A percentile compares a stretch with the other conserved stretches of the same genome.
Evolutionary conservation across 2,113 vertebrate species (phyloP).

Genomic region (Oreochromis niloticus): DNA sequence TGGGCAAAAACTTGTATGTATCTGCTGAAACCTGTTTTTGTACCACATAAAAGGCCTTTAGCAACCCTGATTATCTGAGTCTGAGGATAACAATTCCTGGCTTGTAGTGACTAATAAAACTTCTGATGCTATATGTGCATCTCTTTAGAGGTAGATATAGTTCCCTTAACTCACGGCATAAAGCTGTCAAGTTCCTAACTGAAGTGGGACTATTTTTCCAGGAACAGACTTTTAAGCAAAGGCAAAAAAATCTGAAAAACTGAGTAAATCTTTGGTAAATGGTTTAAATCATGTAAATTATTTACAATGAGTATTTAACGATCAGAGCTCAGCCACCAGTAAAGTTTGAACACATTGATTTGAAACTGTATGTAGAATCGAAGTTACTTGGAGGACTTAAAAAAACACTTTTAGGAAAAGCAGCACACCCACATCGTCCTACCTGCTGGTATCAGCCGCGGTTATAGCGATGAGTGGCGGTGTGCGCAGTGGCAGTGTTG

Average conservation of each 20-base stretch:
- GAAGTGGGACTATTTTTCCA: not conserved
- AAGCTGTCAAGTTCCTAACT: not conserved
- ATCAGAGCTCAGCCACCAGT: not conserved
- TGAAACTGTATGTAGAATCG: not conserved
- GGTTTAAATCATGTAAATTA: not conserved
- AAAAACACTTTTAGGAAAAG: not conserved
- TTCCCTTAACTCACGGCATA: not conserved
- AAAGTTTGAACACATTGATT: not conserved
- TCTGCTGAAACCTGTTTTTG: not conserved
- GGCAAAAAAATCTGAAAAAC: no score
- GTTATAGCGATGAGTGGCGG: constrained; percentile 93
- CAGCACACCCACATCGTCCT: constrained; percentile 25
- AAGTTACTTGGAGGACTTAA: not conserved
- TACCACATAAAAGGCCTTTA: not conserved
- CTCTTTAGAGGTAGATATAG: not conserved
- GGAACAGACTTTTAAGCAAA: not conserved
- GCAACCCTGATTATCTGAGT: not conserved
- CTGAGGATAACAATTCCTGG: not conserved
- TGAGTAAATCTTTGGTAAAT: no score
- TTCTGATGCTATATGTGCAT: not conserved
- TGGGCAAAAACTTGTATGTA: not conserved
- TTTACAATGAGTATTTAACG: not conserved
- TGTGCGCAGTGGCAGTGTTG: constrained; percentile 82
- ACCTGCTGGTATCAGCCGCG: constrained; percentile 87
- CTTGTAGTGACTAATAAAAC: not conserved